A percentile compares a stretch with the other conserved stretches of the same genome.
Conservation (phyloP, 2,888 invertebrate species). For the Lithophane leautieri region DNA sequence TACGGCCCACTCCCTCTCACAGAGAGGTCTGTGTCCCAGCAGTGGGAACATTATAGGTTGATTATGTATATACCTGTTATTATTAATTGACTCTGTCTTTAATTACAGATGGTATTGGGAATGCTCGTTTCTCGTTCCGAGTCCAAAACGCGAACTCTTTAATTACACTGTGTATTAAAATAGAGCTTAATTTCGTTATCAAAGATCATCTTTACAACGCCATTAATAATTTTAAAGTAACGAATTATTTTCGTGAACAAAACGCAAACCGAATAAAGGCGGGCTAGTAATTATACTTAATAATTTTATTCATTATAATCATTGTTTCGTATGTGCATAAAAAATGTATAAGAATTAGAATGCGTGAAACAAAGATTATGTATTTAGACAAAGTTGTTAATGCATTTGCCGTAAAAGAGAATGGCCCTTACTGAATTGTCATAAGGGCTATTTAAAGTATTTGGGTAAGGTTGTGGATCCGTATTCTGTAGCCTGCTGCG, state of each 20-base stretch:
- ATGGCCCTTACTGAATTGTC: slow-evolving; percentile 50
- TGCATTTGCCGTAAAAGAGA: slow-evolving; percentile 43
- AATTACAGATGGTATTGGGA: not conserved
- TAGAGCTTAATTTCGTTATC: slow-evolving; percentile 51
- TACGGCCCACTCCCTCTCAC: too few species aligned
- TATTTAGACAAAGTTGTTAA: slow-evolving; percentile 51
- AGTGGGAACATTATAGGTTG: too few species aligned
- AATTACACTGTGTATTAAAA: slow-evolving; percentile 27
- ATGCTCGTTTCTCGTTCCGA: not conserved
- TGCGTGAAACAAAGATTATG: slow-evolving; percentile 79
- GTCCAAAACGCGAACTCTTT: not conserved
- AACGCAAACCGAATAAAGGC: slow-evolving; percentile 76
- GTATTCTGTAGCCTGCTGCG: slow-evolving; percentile 79
- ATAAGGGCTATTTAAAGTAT: slow-evolving; percentile 59
- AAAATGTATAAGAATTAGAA: slow-evolving; percentile 79
- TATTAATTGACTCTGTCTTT: not conserved
- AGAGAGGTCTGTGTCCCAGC: too few species aligned
- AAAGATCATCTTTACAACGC: slow-evolving; percentile 56
- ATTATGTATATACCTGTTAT: too few species aligned
- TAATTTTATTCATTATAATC: slow-evolving; percentile 77
- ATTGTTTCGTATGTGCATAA: slow-evolving; percentile 81
- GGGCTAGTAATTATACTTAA: slow-evolving; percentile 75
- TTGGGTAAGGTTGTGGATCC: slow-evolving; percentile 62
- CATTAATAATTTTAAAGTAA: slow-evolving; percentile 65
- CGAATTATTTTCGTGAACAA: slow-evolving; percentile 71